Evolutionary conservation across 2,888 invertebrate species (phyloP).

Genomic region (Drosophila rellima): DNA sequence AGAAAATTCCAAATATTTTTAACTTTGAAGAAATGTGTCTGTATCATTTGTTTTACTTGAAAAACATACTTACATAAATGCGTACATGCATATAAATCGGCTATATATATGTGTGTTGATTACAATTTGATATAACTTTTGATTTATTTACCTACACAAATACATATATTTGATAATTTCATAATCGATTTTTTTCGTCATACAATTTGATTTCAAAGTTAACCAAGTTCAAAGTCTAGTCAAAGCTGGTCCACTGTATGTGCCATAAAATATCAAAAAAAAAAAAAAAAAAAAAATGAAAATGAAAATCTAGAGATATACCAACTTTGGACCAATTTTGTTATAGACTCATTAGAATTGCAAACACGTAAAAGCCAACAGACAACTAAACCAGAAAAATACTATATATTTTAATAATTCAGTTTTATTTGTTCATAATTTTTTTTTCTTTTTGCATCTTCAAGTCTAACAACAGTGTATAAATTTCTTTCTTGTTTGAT

Average conservation of each 20-base stretch:
- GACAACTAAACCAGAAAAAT: slow-evolving; percentile 31
- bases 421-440: slow-evolving; percentile 19
- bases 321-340: slow-evolving; percentile 26
- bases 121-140: slow-evolving; percentile 78
- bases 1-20: slow-evolving; percentile 46
- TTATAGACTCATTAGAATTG: slow-evolving; percentile 36
- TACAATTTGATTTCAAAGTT: slow-evolving; percentile 69
- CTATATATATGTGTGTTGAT: slow-evolving; percentile 68
- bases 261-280: background rate
- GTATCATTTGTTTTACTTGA: slow-evolving; percentile 64
- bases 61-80: slow-evolving; percentile 52
- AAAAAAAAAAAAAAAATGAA: background rate
- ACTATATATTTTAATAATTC: slow-evolving; percentile 18
- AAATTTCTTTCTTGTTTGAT: slow-evolving; percentile 86
- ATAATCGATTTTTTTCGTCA: slow-evolving; percentile 65
- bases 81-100: slow-evolving; percentile 58
- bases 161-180: slow-evolving; percentile 58
- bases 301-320: background rate
- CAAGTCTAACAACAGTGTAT: slow-evolving; percentile 65
- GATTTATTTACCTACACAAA: slow-evolving; percentile 69
- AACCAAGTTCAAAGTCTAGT: slow-evolving; percentile 36
- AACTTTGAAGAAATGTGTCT: slow-evolving; percentile 66
- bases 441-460: slow-evolving; percentile 50
- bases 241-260: slow-evolving; percentile 22
- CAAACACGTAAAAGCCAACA: slow-evolving; percentile 45